phyloP scores from a whole-genome alignment of 2,113 vertebrate species.

The Astur gentilis region DNA sequence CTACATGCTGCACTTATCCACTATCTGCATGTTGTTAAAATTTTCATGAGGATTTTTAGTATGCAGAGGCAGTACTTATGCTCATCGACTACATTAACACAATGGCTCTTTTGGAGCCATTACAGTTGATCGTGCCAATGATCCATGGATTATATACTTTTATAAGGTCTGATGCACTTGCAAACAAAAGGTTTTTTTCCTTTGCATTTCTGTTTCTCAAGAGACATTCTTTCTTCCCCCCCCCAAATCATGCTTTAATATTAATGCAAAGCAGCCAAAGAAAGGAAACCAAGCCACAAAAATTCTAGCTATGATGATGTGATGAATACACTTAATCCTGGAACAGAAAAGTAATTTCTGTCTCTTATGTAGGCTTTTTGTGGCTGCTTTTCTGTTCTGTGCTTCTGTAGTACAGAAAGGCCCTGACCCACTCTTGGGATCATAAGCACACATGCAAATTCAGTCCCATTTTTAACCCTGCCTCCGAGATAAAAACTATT shows the following conservation, averaged over 20 bases:
- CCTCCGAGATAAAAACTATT: background rate
- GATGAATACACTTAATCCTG: constrained; percentile 7
- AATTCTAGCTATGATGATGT: constrained; percentile 24
- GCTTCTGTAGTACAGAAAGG: background rate
- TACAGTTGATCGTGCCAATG: constrained; percentile 63
- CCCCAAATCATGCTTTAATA: constrained; percentile 28
- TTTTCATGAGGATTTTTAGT: constrained; percentile 66
- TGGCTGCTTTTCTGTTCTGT: background rate
- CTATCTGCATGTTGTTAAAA: constrained; percentile 50
- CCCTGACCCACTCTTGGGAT: background rate
- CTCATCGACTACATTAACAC: constrained; percentile 70
- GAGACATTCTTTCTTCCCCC: background rate
- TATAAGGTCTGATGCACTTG: constrained; percentile 68
- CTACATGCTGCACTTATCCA: background rate
- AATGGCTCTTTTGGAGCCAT: constrained; percentile 70
- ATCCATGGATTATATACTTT: constrained; percentile 70
- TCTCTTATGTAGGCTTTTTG: background rate
- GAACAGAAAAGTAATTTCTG: constrained; percentile 16
- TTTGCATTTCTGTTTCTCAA: constrained; percentile 66
- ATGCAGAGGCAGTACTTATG: constrained; percentile 45
- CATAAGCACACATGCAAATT: background rate
- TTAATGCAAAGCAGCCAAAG: constrained; percentile 49
- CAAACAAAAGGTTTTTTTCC: constrained; percentile 64
- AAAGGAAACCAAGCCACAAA: background rate
- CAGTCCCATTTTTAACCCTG: background rate